Conservation (phyloP, 2,888 invertebrate genomes). For the Phorcus lineatus region DNA sequence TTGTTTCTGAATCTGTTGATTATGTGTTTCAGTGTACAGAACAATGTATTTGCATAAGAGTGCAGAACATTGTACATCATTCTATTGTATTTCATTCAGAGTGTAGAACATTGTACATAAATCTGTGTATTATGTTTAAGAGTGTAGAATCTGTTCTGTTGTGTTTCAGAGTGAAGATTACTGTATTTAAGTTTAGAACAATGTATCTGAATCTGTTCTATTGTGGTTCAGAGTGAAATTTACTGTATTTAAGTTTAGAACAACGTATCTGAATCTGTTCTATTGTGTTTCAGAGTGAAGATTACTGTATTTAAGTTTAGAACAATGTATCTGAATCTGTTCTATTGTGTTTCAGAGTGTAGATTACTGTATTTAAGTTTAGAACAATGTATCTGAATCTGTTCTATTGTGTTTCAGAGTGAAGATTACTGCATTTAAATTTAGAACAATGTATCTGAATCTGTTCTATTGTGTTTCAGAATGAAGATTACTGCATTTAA, state of each 20-base stretch:
- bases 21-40: too few species aligned
- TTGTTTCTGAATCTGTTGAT: too few species aligned
- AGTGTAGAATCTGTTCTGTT: background rate
- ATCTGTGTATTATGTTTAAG: background rate
- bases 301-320: conserved; percentile 73
- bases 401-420: conserved; percentile 54
- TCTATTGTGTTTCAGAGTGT: conserved; percentile 60
- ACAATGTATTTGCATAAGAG: too few species aligned
- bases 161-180: conserved; percentile 81
- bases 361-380: conserved; percentile 73
- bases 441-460: background rate
- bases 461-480: background rate
- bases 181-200: conserved; percentile 85
- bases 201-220: background rate
- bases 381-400: background rate
- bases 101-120: too few species aligned
- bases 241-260: background rate
- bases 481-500: too few species aligned
- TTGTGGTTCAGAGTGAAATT: background rate
- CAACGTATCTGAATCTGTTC: background rate
- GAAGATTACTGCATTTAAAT: conserved; percentile 94
- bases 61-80: background rate
- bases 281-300: background rate
- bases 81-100: background rate
- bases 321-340: background rate